Evolutionary conservation across 1,140 invertebrate genomes (phyloP).

Genomic region (Atta cephalotes): DNA sequence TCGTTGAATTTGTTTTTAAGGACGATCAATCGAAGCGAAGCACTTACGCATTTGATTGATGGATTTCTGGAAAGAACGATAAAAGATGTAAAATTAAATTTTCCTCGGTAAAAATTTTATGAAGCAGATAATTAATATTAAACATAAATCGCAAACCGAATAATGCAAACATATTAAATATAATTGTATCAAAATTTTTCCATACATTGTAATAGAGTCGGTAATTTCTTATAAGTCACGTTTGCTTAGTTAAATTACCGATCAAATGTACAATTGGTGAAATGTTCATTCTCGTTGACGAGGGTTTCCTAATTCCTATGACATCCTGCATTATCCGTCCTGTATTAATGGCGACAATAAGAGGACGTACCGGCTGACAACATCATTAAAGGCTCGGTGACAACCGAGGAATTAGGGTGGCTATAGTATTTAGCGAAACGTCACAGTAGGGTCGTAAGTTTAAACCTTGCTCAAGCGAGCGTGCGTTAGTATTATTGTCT

Average conservation of each 20-base stretch:
- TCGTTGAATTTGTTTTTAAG: constrained; percentile 35
- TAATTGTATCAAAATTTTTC: neutral
- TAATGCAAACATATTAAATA: neutral
- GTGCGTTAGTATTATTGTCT: constrained; percentile 9
- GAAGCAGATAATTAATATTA: constrained; percentile 33
- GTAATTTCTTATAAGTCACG: neutral
- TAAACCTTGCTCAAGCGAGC: constrained; percentile 23
- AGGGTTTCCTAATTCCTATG: constrained; percentile 39
- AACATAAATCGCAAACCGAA: neutral
- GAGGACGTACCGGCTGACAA: constrained; percentile 45
- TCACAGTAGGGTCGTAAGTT: constrained; percentile 46
- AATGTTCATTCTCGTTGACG: constrained; percentile 27
- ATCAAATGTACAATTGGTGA: constrained; percentile 39
- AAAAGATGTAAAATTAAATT: constrained; percentile 32
- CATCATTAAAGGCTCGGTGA: constrained; percentile 56
- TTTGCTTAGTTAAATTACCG: neutral
- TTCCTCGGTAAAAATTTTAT: constrained; percentile 20
- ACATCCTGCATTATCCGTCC: constrained; percentile 42
- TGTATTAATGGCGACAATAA: constrained; percentile 52
- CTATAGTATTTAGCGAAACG: constrained; percentile 33
- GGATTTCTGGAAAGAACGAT: constrained; percentile 5
- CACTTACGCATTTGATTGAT: constrained; percentile 35
- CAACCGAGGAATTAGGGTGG: constrained; percentile 44
- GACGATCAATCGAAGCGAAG: constrained; percentile 10
- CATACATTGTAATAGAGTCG: neutral